Evolutionary conservation across 1,140 invertebrate genomes (phyloP).

Genomic region (Drosophila subobscura): DNA sequence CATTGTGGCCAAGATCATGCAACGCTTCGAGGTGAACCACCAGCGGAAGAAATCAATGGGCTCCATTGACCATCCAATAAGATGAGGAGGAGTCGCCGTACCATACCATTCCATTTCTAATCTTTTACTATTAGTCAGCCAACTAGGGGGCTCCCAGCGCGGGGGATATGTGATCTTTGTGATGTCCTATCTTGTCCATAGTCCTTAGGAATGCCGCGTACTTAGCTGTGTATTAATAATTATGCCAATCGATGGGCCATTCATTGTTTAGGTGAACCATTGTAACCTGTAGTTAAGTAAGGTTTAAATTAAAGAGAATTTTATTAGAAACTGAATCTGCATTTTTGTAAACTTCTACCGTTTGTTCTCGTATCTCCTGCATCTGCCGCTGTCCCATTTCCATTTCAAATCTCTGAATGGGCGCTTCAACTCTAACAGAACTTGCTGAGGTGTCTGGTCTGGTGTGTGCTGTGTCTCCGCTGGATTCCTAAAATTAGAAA

Average conservation of each 20-base stretch:
- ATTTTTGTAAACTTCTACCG: too few relatives aligned
- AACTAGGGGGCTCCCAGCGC: conserved; percentile 26
- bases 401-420: too few relatives aligned
- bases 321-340: neutral
- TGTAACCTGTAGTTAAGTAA: conserved; percentile 28
- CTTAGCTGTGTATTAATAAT: conserved; percentile 63
- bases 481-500: conserved; percentile 33
- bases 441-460: too few relatives aligned
- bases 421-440: too few relatives aligned
- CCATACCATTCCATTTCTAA: neutral
- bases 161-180: conserved; percentile 42
- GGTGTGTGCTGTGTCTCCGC: conserved; percentile 20
- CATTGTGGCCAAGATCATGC: conserved; percentile 82
- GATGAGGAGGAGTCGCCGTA: neutral
- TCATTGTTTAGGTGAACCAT: conserved; percentile 20
- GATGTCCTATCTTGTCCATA: conserved; percentile 75
- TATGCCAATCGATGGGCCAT: conserved; percentile 25
- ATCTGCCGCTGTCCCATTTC: too few relatives aligned
- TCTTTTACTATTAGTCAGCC: conserved; percentile 29
- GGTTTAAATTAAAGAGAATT: conserved; percentile 49
- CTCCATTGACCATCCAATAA: conserved; percentile 65
- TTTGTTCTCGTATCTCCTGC: too few relatives aligned
- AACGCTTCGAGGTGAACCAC: conserved; percentile 82
- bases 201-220: conserved; percentile 66
- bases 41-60: conserved; percentile 79